Evolutionary conservation across 1,140 invertebrate species (phyloP), one percentile per base, ranked within the genome.

Genomic region (Atta texana): DNA sequence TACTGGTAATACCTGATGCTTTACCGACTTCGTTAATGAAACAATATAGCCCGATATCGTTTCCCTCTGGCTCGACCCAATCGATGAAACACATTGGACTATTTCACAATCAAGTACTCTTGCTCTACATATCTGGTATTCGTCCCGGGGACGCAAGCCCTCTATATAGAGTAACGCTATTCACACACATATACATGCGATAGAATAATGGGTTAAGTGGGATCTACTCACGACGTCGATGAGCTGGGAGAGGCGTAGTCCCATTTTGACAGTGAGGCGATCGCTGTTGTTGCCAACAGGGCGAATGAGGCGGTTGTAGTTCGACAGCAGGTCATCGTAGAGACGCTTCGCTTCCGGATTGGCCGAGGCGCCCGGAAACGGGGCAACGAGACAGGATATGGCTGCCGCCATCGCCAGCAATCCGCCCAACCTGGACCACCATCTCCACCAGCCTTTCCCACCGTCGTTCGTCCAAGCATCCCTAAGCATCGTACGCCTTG

Each of bases 221-320:
- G 21, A 53, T 86, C 68, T 92, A 98, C 98, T 99, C 96, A 99
- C 99, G 95, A 99, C 98, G 95, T 99, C 99, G 93, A 99, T 99
- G 92, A 99, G 97, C 96, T 99, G 99, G 91, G 99, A 99, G 78
- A 99, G 96, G 93, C 98, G 97, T 77, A 99, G 97, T 89, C 98
- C 98, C 97, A 99, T 98, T 96, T 98, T 99, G 93, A 99, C 98
- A 86, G 98, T 99, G 92, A 99, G 97, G 91, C 98, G 97, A 95
- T 99, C 99, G 78, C 98, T 98, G 96, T 99, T 99, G 96, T 99
- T 99, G 88, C 98, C 98, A 87, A 99, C 98, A 68, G 99, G 99
- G 92, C 99, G 96, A 92, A 99, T 99, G 93, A 99, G 97, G 91
- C 98, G 97, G 96, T 99, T 99, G 96, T 99, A 99, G 95, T 99